Base-by-base conservation (phyloP, 2,113 vertebrate genomes). In the Calypte anna region DNA sequence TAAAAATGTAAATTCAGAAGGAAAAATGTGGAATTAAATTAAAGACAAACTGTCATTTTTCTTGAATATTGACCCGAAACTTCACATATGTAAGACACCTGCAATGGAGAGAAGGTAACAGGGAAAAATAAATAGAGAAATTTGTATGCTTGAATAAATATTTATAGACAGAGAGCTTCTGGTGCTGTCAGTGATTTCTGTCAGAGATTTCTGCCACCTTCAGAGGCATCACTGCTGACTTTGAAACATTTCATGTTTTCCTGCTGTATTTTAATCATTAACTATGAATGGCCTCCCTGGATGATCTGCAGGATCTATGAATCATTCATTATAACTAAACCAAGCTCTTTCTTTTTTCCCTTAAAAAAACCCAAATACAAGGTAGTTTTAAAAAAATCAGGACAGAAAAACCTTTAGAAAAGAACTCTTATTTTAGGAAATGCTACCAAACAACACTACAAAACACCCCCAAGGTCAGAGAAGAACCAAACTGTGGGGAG, bases 301-400 rank as follows among this genome's bases (percentile, higher is more conserved):
- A 78, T 90, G 93, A 94, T 88, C 82, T 9, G n/a, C 53, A 64
- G 61, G 53, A 91, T 23, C 50, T 72, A 93, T 96, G 68, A 95
- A 95, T 94, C 72, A 94, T 97, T 91, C 61, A 93, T 80, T 77
- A 50, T 19, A 77, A 63, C 63, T 88, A 86, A 90, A 93, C 27
- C n/a, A 78, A 75, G 27, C 7, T 23, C 10, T 53, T 7, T 24
- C 36, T 25, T 15, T 18, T 21, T 21, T 10, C 2, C 8, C 57
- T 77, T 58, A 74, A 68, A 73, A 78, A 62, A 94, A 89, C 57
- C 5, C 72, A 68, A 68, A 78, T 40, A n/a, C 0, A 0, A 59
- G 62, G 63, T 63, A 68, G 27, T 50, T 85, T 88, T 4, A 1
- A 84, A 73, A 73, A 51, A 48, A 68, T 44, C 31, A 50, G 51